Percentiles rank a stretch among this genome's conserved stretches.
These are phyloP conservation scores for Geopemphigus sp. DNA, from an alignment of 1,140 invertebrate species.

Conservation along the genomic window DNA sequence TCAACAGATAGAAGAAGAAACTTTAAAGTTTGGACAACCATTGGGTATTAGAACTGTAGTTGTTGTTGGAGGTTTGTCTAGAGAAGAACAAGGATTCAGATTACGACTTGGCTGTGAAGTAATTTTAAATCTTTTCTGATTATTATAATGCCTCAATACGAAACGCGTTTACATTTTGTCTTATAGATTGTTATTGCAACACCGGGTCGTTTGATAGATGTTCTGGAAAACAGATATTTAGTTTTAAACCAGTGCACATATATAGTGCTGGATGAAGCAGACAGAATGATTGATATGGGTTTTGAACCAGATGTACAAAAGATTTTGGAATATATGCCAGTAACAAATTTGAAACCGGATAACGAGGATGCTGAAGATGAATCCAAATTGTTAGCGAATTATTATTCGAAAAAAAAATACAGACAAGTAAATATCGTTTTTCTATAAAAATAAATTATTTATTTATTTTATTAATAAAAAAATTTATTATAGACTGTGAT, in stretches of 20 bases:
- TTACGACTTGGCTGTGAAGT: slow-evolving; percentile 94
- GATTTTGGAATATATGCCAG: slow-evolving; percentile 97
- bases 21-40: slow-evolving; percentile 93
- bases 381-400: slow-evolving; percentile 85
- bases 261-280: slow-evolving; percentile 91
- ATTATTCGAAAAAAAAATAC: slow-evolving; percentile 96
- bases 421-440: slow-evolving; percentile 74
- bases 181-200: slow-evolving; percentile 97
- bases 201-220: slow-evolving; percentile 98
- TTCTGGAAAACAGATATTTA: slow-evolving; percentile 96
- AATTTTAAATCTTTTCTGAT: slow-evolving; percentile 51
- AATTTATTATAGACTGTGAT: slow-evolving; percentile 99
- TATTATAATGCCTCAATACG: not conserved
- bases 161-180: slow-evolving; percentile 36
- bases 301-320: slow-evolving; percentile 98
- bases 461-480: no score
- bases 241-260: slow-evolving; percentile 94
- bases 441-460: no score
- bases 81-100: slow-evolving; percentile 98
- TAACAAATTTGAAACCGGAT: slow-evolving; percentile 97
- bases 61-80: slow-evolving; percentile 94
- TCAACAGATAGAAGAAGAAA: slow-evolving; percentile 99
- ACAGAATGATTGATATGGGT: slow-evolving; percentile 99
- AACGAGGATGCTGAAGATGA: slow-evolving; percentile 98
- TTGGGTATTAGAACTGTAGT: slow-evolving; percentile 95